These are phyloP conservation scores for Chionoecetes opilio DNA, from an alignment of 1,140 invertebrate species.

Conservation along the genomic window DNA sequence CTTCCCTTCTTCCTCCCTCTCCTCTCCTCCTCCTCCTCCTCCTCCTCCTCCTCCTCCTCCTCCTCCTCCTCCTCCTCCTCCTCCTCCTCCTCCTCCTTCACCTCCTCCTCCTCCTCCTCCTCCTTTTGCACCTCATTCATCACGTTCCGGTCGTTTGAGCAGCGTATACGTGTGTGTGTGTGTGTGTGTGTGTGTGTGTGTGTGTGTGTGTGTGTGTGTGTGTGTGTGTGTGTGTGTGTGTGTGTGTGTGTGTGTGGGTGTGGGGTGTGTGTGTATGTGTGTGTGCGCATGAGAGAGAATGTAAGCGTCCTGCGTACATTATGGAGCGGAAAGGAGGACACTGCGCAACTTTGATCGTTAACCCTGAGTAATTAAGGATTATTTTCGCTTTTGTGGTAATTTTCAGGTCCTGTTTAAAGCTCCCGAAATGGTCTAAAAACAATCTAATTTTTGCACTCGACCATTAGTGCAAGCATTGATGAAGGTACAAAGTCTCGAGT, in stretches of 20 bases:
- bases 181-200: too few species aligned
- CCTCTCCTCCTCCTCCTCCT: neutral
- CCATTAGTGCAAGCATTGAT: neutral
- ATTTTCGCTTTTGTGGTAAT: conserved; percentile 30
- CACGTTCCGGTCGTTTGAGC: too few species aligned
- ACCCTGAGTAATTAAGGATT: conserved; percentile 10
- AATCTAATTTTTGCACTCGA: neutral
- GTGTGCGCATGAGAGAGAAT: neutral
- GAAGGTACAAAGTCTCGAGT: neutral
- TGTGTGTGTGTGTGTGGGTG: conserved; percentile 14
- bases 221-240: neutral
- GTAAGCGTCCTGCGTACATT: neutral
- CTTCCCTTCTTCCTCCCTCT: neutral
- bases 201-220: too few species aligned
- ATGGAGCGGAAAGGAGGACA: neutral
- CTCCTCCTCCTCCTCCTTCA: too few species aligned
- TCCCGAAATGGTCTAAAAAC: neutral
- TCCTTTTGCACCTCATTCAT: too few species aligned
- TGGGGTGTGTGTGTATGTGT: neutral
- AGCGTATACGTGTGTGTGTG: too few species aligned
- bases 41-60: neutral
- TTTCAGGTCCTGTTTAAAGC: conserved; percentile 1
- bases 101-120: too few species aligned
- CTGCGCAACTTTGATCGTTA: conserved; percentile 2
- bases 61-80: too few species aligned